A percentile compares a stretch with the other conserved stretches of the same genome.
These are phyloP conservation scores for Dexiosoma caninum DNA, from an alignment of 2,888 invertebrate genomes.

Conservation along the genomic window DNA sequence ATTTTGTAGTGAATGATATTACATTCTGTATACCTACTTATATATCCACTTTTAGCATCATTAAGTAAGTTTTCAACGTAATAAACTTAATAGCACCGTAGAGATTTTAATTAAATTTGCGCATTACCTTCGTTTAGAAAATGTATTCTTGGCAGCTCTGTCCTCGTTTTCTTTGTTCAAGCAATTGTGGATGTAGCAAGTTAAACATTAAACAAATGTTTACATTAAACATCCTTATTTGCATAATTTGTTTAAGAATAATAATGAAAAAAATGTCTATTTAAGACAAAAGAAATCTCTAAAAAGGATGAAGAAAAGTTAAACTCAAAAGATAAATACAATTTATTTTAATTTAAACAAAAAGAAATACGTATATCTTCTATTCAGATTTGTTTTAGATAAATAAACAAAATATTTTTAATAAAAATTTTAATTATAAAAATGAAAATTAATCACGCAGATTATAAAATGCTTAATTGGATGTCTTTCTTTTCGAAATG, in stretches of 20 bases:
- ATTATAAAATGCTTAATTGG: no score
- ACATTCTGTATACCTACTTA: no score
- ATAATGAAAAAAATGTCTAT: slow-evolving; percentile 41
- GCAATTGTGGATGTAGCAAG: slow-evolving; percentile 50
- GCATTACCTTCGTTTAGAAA: background rate
- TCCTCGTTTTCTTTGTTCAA: background rate
- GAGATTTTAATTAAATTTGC: background rate
- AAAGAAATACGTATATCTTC: no score
- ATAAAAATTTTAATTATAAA: no score
- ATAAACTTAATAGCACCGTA: background rate
- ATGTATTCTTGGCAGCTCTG: slow-evolving; percentile 22
- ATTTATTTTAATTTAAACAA: background rate
- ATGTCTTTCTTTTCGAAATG: no score
- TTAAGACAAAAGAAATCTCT: slow-evolving; percentile 36
- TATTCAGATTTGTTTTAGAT: no score
- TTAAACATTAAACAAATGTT: slow-evolving; percentile 75
- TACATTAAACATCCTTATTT: slow-evolving; percentile 76
- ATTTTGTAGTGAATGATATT: no score
- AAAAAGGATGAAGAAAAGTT: slow-evolving; percentile 36
- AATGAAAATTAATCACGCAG: no score
- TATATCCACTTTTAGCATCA: no score
- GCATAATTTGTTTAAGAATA: slow-evolving; percentile 73
- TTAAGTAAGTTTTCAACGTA: no score
- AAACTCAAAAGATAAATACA: background rate
- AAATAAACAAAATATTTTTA: no score